Conservation (phyloP, 2,113 vertebrate genomes). For the Albula goreensis region DNA sequence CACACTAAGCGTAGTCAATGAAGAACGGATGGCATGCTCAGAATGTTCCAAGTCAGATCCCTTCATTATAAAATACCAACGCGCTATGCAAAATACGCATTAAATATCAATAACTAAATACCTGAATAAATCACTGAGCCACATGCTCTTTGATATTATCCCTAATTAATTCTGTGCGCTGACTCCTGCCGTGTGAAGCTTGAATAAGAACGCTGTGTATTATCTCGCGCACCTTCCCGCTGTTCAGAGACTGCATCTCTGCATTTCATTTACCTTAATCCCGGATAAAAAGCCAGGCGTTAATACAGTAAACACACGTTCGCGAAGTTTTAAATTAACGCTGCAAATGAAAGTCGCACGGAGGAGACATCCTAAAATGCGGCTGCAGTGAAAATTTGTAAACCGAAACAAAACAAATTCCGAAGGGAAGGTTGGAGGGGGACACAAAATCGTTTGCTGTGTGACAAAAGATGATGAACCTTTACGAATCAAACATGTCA, state of each 20-base stretch:
- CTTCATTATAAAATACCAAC: constrained; percentile 5
- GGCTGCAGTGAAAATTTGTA: not conserved
- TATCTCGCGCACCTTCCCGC: not conserved
- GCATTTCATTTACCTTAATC: constrained; percentile 26
- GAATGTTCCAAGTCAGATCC: not conserved
- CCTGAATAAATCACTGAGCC: constrained; percentile 7
- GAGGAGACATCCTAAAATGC: not conserved
- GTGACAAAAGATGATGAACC: constrained; percentile 7
- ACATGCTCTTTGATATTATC: constrained; percentile 17
- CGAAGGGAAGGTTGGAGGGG: not conserved
- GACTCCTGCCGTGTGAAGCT: constrained; percentile 11
- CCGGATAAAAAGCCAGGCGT: constrained; percentile 18
- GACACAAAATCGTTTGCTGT: not conserved
- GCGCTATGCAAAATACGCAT: not conserved
- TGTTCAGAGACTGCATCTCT: constrained; percentile 20
- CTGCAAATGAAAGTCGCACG: not conserved
- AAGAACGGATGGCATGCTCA: not conserved
- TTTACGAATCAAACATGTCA: not conserved
- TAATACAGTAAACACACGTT: constrained; percentile 18
- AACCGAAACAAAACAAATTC: not conserved
- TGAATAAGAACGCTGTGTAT: constrained; percentile 15
- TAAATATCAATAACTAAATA: constrained; percentile 12
- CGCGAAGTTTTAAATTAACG: not conserved
- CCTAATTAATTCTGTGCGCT: constrained; percentile 18
- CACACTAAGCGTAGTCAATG: not conserved